A percentile compares a stretch with the other conserved stretches of the same genome.
These are phyloP conservation scores for Carlito syrichta DNA, from an alignment of 2,113 vertebrate species.

Conservation along the genomic window DNA sequence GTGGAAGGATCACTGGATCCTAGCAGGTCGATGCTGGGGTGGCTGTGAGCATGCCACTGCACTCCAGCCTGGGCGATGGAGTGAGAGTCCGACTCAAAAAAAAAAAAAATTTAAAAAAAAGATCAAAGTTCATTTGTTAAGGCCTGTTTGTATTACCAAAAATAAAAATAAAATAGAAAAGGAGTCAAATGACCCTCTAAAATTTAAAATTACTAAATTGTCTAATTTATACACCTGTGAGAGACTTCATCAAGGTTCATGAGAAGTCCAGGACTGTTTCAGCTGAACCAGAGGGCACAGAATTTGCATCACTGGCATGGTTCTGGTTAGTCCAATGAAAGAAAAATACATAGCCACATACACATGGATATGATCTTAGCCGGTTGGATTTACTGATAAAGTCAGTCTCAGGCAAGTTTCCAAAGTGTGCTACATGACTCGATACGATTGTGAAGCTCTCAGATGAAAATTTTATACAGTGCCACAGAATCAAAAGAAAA, in stretches of 20 bases:
- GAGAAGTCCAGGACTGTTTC: too few relatives aligned
- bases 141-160: slow-evolving; percentile 64
- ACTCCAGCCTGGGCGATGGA: too few relatives aligned
- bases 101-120: slow-evolving; percentile 59
- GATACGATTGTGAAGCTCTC: slow-evolving; percentile 86
- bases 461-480: slow-evolving; percentile 85
- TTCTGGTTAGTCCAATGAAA: slow-evolving; percentile 68
- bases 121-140: slow-evolving; percentile 66
- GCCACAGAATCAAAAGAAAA: slow-evolving; percentile 84
- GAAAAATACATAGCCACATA: slow-evolving; percentile 76
- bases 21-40: neutral
- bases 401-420: slow-evolving; percentile 83
- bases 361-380: slow-evolving; percentile 85
- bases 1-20: neutral
- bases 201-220: slow-evolving; percentile 77
- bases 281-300: slow-evolving; percentile 69
- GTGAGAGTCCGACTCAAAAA: too few relatives aligned
- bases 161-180: slow-evolving; percentile 79
- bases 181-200: slow-evolving; percentile 71
- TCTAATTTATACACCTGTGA: slow-evolving; percentile 69
- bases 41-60: too few relatives aligned
- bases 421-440: slow-evolving; percentile 86
- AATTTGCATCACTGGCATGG: slow-evolving; percentile 72
- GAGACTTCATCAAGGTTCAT: slow-evolving; percentile 52
- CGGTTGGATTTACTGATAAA: slow-evolving; percentile 80